Evolutionary conservation across 2,113 vertebrate species (phyloP).

Genomic region (Amblyornis subalaris): DNA sequence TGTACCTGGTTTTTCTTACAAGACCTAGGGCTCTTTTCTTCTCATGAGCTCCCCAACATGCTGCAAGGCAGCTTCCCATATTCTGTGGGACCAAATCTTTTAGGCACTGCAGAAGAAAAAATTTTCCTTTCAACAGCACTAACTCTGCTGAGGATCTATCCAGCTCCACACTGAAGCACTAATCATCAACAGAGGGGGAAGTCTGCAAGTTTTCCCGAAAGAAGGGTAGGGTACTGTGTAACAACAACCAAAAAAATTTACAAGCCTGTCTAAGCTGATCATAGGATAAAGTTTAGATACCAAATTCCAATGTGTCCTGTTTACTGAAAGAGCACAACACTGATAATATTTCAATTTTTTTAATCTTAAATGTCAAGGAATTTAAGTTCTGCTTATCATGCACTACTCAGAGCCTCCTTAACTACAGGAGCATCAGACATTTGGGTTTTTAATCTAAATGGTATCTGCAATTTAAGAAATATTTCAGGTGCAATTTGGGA

Average conservation of each 20-base stretch:
- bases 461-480: neutral
- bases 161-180: neutral
- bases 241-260: neutral
- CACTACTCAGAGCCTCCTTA: neutral
- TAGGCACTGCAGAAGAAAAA: neutral
- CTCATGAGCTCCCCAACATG: accelerated
- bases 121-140: neutral
- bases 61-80: neutral
- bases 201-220: neutral
- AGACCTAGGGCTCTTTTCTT: neutral
- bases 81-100: neutral
- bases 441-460: neutral
- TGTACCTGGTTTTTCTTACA: accelerated
- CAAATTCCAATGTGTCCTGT: neutral
- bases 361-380: neutral
- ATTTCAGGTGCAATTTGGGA: neutral
- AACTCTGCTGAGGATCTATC: neutral
- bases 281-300: neutral
- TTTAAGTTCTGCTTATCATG: neutral
- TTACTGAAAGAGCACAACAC: neutral
- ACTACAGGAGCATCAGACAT: neutral
- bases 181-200: neutral
- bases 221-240: neutral
- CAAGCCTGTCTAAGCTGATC: neutral
- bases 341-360: neutral